Evolutionary conservation across 2,797 vertebrate species (phyloP).

Genomic region (Sternotherus odoratus): DNA sequence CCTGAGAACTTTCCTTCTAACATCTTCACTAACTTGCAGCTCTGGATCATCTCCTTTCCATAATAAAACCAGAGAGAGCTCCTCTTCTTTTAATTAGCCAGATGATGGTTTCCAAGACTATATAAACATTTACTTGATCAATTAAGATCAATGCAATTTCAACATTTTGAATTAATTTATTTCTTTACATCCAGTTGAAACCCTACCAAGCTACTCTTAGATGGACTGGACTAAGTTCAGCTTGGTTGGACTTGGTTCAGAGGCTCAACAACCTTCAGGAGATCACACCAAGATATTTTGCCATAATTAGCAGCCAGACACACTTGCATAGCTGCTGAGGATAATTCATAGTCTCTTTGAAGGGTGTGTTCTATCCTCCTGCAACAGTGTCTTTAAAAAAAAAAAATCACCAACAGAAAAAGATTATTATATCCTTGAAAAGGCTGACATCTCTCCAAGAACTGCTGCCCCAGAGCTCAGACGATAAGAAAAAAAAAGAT

Average conservation of each 20-base stretch:
- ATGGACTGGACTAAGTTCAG: not conserved
- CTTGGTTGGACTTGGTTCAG: not conserved
- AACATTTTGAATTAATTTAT: not conserved
- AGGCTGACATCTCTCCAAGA: not conserved
- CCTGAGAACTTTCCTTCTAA: not conserved
- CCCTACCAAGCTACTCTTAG: not conserved
- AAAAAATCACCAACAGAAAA: not conserved
- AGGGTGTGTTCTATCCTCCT: not conserved
- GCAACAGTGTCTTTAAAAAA: not conserved
- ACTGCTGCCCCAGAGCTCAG: not conserved
- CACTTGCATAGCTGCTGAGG: not conserved
- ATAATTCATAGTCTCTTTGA: not conserved
- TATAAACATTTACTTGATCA: not conserved
- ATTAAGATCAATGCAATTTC: not conserved
- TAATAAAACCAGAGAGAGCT: not conserved
- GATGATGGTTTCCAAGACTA: not conserved
- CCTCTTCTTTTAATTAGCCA: not conserved
- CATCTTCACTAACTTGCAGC: not conserved
- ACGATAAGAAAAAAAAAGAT: fast-evolving
- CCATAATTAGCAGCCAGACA: not conserved
- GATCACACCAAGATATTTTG: not conserved
- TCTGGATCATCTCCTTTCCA: not conserved
- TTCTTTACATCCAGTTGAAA: not conserved
- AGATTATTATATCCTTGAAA: not conserved
- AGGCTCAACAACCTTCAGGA: not conserved